Conservation (phyloP, 2,113 vertebrate species). For the Calcarius ornatus region DNA sequence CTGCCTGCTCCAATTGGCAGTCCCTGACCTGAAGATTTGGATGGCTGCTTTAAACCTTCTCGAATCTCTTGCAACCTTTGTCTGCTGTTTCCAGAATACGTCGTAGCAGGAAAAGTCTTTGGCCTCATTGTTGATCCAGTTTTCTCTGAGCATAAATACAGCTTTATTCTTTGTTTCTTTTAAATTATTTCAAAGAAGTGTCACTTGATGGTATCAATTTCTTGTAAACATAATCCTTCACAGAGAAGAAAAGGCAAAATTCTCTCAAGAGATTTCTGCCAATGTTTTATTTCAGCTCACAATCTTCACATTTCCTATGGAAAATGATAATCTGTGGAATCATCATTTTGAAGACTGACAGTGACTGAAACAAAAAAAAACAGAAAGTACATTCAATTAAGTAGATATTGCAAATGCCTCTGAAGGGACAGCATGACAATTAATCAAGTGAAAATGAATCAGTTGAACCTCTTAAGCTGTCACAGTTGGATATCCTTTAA, state of each 20-base stretch:
- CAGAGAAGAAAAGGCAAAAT: constrained; percentile 13
- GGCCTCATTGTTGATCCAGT: constrained; percentile 90
- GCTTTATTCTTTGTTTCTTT: constrained; percentile 37
- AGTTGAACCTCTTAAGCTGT: constrained; percentile 1
- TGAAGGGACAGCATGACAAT: constrained; percentile 20
- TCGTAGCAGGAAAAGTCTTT: constrained; percentile 96
- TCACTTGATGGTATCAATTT: constrained; percentile 53
- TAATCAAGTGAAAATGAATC: constrained; percentile 12
- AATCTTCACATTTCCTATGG: constrained; percentile 50
- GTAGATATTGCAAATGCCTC: neutral
- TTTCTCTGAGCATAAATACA: constrained; percentile 78
- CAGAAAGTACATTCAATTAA: neutral
- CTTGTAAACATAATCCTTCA: constrained; percentile 72
- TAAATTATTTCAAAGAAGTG: neutral
- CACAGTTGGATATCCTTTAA: constrained; percentile 9
- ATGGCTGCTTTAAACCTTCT: constrained; percentile 94
- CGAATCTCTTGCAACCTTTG: constrained; percentile 96
- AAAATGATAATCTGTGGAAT: constrained; percentile 52
- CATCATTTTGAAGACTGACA: constrained; percentile 58
- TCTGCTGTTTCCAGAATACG: constrained; percentile 95
- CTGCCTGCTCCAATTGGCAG: constrained; percentile 75
- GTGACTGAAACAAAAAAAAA: constrained; percentile 68
- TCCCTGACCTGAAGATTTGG: constrained; percentile 86
- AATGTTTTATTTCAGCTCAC: constrained; percentile 58
- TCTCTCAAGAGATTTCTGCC: constrained; percentile 36